Conservation (phyloP, 2,797 vertebrate genomes). For the Falco novaeseelandiae region DNA sequence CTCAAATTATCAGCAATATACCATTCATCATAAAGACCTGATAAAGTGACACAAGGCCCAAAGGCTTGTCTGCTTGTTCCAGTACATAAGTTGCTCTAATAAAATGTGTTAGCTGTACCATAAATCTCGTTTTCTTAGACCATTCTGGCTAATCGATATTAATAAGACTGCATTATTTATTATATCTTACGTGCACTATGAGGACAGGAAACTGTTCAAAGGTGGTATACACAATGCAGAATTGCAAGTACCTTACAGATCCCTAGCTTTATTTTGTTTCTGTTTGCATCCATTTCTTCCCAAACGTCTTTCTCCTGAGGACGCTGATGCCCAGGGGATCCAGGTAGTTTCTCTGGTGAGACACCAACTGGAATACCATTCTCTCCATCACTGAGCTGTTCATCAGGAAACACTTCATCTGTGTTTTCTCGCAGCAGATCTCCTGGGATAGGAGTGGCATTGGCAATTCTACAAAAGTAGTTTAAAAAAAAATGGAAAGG, state of each 20-base stretch:
- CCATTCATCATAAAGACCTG: neutral
- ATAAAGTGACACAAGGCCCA: neutral
- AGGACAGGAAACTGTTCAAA: neutral
- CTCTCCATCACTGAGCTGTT: constrained; percentile 96
- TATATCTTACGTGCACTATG: neutral
- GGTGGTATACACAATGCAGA: neutral
- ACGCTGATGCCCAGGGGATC: constrained; percentile 84
- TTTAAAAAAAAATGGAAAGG: neutral
- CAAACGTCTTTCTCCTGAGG: constrained; percentile 95
- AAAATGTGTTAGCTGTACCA: neutral
- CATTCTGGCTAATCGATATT: neutral
- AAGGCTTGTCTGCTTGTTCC: neutral
- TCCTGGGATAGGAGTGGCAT: constrained; percentile 94
- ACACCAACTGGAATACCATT: constrained; percentile 84
- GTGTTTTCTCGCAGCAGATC: constrained; percentile 95
- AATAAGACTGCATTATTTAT: neutral
- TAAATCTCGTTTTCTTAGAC: neutral
- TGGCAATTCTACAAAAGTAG: constrained; percentile 88
- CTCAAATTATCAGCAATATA: neutral
- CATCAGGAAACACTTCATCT: constrained; percentile 96
- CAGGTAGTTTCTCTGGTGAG: constrained; percentile 84
- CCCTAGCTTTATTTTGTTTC: constrained; percentile 87
- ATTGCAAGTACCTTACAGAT: constrained; percentile 85
- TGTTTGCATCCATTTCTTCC: constrained; percentile 96
- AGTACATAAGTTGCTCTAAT: neutral